Evolutionary conservation across 2,888 invertebrate genomes (phyloP).

Genomic region (Scotopteryx bipunctaria): DNA sequence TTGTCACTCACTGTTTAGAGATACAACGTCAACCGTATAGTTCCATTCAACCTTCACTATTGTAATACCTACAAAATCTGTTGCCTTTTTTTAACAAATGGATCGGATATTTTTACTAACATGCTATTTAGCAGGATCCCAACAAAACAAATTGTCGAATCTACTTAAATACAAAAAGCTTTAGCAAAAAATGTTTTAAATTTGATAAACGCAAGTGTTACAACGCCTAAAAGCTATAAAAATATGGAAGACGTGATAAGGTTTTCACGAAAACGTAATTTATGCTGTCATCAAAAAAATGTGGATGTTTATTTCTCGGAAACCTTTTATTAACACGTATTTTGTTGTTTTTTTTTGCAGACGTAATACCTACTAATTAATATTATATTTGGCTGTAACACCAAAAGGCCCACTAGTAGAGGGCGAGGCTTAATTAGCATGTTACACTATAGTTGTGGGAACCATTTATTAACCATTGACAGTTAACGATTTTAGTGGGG

Average conservation of each 20-base stretch:
- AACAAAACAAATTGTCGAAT: slow-evolving; percentile 28
- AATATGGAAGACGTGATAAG: slow-evolving; percentile 40
- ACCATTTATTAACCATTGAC: slow-evolving; percentile 8
- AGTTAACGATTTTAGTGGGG: slow-evolving; percentile 25
- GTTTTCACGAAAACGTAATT: slow-evolving; percentile 40
- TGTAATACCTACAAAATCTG: background rate
- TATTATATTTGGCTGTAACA: background rate
- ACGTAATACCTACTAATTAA: too few relatives aligned
- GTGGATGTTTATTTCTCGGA: slow-evolving; percentile 29
- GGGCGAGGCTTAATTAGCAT: background rate
- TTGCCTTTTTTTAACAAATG: slow-evolving; percentile 10
- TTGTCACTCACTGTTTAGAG: slow-evolving; percentile 29
- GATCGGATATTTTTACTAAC: slow-evolving; percentile 9
- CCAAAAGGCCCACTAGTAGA: background rate
- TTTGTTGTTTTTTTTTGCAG: slow-evolving; percentile 11
- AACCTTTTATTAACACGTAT: slow-evolving; percentile 19
- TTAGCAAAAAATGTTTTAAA: slow-evolving; percentile 33
- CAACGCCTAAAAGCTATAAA: slow-evolving; percentile 39
- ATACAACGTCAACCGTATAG: background rate
- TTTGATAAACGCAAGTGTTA: slow-evolving; percentile 37
- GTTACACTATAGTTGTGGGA: background rate
- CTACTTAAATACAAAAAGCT: slow-evolving; percentile 33
- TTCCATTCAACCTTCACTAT: background rate
- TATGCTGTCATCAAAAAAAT: slow-evolving; percentile 40
- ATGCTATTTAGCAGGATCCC: slow-evolving; percentile 20